These are phyloP conservation scores for Natrix natrix DNA, from an alignment of 2,797 vertebrate genomes.

Conservation along the genomic window DNA sequence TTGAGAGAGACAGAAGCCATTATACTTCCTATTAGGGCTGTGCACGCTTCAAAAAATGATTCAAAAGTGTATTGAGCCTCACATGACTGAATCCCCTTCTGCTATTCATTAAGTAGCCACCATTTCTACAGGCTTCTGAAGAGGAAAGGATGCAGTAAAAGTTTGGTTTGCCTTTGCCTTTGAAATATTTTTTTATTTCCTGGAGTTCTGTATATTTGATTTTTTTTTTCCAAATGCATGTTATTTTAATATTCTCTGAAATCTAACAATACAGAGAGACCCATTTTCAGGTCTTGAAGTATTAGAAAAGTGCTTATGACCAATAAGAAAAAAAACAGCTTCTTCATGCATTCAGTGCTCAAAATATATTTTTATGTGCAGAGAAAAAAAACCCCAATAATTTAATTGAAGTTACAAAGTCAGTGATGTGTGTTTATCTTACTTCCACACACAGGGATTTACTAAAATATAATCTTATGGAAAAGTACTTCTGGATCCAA, in stretches of 20 bases:
- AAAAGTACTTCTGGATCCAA: conserved; percentile 73
- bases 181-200: conserved; percentile 47
- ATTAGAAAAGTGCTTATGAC: conserved; percentile 69
- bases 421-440: conserved; percentile 88
- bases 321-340: conserved; percentile 71
- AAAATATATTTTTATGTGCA: conserved; percentile 77
- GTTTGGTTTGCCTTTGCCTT: conserved; percentile 26
- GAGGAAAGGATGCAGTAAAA: conserved; percentile 18
- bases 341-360: conserved; percentile 72
- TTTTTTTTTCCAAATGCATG: conserved; percentile 24
- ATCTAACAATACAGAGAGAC: conserved; percentile 45
- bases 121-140: background rate
- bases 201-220: conserved; percentile 30
- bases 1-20: background rate
- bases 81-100: background rate
- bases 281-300: conserved; percentile 65
- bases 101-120: background rate
- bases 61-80: background rate
- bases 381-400: conserved; percentile 73
- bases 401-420: conserved; percentile 85
- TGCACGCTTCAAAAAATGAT: background rate
- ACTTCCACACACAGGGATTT: conserved; percentile 82
- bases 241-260: conserved; percentile 55
- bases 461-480: conserved; percentile 77
- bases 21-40: background rate